Base-by-base conservation (phyloP, 2,888 invertebrate genomes). In the Apocheima hispidaria region DNA sequence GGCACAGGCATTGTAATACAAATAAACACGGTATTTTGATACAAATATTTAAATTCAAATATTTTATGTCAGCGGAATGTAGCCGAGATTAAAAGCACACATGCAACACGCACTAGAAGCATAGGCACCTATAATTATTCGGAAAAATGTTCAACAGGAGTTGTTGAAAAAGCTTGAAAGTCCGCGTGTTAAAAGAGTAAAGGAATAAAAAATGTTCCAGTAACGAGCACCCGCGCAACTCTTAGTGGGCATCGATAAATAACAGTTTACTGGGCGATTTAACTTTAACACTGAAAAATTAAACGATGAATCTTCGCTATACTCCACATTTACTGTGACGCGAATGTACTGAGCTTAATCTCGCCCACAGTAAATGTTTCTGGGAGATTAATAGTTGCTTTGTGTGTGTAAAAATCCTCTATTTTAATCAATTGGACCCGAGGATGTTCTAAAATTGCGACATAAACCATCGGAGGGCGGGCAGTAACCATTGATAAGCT, bases 201-300 rank as follows among this genome's bases (percentile, higher is more conserved):
- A 71, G 65, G 23, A 69, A 75, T 76, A 82, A 80, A 73, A 81
- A 81, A 73, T 69, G 73, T 68, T 59, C 60, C 69, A 68, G 77
- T 82, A 85, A 84, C 83, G 79, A 83, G 80, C 77, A 70, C 60
- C 63, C 75, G 72, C 60, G 72, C 70, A 71, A 74, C 75, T 77
- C 75, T 77, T 75, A 73, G 72, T 72, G 75, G 67, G 58, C 68
- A 74, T 72, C 80, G 69, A 84, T 84, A 84, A 84, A 84, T 84
- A 82, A 80, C 82, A 73, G 73, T 78, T 82, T 74, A 73, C 76
- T 72, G 76, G 65, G 63, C 81, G 75, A 83, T 85, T 84, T 78
- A 83, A 82, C 77, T 79, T 77, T 72, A 78, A 72, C 82, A 82
- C 78, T 86, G 86, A 86, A 84, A 86, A 84, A 86, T 86, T 82